Conservation (phyloP, 2,113 vertebrate species). For the Stomatorhinus ivindoensis region DNA sequence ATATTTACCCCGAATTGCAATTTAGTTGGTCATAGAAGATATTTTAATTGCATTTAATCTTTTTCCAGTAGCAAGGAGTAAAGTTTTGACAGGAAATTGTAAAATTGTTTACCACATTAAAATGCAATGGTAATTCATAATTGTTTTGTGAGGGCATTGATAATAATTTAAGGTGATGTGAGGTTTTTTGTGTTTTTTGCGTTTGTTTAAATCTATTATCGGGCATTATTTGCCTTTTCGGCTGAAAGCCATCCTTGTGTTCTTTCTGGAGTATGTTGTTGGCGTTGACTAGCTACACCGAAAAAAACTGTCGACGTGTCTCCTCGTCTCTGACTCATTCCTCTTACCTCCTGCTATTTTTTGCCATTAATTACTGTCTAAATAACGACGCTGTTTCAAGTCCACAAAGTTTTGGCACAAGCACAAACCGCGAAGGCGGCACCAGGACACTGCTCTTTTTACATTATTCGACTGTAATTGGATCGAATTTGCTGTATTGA, state of each 20-base stretch:
- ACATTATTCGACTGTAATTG: conserved; percentile 30
- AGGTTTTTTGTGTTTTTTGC: not conserved
- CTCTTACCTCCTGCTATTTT: not conserved
- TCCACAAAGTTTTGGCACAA: conserved; percentile 22
- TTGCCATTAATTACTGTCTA: conserved; percentile 1
- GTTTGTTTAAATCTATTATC: not conserved
- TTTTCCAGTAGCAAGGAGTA: not conserved
- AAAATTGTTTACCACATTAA: not conserved
- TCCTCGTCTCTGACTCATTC: not conserved
- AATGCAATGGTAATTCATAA: not conserved
- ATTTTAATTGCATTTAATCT: not conserved
- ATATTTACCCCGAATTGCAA: not conserved
- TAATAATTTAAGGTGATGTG: not conserved
- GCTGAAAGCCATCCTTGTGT: not conserved
- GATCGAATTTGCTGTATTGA: conserved; percentile 13
- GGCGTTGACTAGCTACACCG: not conserved
- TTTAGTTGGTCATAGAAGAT: not conserved
- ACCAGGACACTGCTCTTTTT: conserved; percentile 25
- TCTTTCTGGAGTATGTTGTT: not conserved
- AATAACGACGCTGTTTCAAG: conserved; percentile 3
- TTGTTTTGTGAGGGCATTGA: not conserved
- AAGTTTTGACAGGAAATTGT: not conserved
- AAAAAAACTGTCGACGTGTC: not conserved
- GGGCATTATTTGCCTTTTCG: not conserved
- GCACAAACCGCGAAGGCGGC: conserved; percentile 4